Evolutionary conservation across 1,140 invertebrate genomes (phyloP), one percentile per base, ranked within the genome.

Genomic region (Bacillus rossius): DNA sequence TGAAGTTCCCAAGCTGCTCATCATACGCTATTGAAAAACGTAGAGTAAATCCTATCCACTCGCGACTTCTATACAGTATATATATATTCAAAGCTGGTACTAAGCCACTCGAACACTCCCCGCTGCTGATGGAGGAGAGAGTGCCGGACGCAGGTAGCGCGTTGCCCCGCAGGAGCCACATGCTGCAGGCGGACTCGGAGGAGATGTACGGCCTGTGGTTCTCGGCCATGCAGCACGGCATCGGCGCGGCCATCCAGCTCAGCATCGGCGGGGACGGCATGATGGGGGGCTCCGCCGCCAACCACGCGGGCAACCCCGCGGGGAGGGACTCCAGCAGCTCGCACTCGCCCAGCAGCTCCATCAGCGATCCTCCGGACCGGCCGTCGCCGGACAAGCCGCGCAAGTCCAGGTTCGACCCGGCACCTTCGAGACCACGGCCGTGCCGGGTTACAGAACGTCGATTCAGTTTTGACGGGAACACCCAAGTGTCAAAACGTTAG

Each of bases 171-270:
- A 96, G 93, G 72, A 95, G 87, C 71, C 96, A 99, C 74, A 91
- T 96, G 72, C 78, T 98, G 1, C 96, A 99, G 84, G 95, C 96
- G 1, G 95, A 98, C 69, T 94, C 91, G 1, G 93, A 96, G 64
- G 87, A 93, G 66, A 88, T 93, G 77, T 88, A 92, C 64, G 82
- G 87, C 56, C 78, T 82, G 3, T 99, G 96, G 96, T 87, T 97
- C 8, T 75, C 81, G n/a, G 89, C 94, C 0, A 77, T 98, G 61
- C 94, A 98, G 71, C 84, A 86, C 65, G 89, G 87, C 7, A 94
- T 94, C 64, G 85, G 89, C 17, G 84, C 85, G 26, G 91, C 91
- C 7, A 87, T 92, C 61, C 89, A 92, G 65, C 78, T 75, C 60
- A 77, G 77, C 22, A 66, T 73, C 57, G 65, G 71, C 48, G 62